Percentiles rank a stretch among this genome's conserved stretches.
Conservation (phyloP, 2,888 invertebrate genomes). For the Meloe dianella region DNA sequence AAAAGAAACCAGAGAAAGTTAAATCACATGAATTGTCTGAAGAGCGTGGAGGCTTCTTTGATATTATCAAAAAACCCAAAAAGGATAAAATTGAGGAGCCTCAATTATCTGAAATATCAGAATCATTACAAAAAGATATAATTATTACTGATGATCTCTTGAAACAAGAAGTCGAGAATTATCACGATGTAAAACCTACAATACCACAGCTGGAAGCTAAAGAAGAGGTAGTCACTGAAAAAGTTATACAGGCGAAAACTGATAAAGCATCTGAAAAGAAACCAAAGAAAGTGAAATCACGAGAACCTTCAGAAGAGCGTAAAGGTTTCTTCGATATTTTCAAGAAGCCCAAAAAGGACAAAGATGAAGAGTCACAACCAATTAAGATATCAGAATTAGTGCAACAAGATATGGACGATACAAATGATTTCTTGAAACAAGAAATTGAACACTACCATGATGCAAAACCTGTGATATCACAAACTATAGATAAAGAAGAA, state of each 20-base stretch:
- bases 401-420: conserved; percentile 25
- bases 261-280: not conserved
- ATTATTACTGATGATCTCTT: conserved; percentile 34
- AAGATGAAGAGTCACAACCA: conserved; percentile 22
- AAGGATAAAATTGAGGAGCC: conserved; percentile 14
- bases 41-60: conserved; percentile 23
- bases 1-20: conserved; percentile 4
- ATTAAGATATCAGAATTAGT: conserved; percentile 16
- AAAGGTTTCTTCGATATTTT: conserved; percentile 13
- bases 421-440: conserved; percentile 38
- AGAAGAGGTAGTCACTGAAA: not conserved
- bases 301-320: not conserved
- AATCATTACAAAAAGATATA: conserved; percentile 30
- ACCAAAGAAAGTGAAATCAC: not conserved
- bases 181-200: conserved; percentile 35
- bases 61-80: conserved; percentile 29
- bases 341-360: conserved; percentile 10
- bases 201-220: not conserved
- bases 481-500: conserved; percentile 2
- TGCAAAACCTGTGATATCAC: conserved; percentile 31
- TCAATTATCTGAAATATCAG: conserved; percentile 15
- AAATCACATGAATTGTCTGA: conserved; percentile 23
- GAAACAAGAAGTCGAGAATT: conserved; percentile 36
- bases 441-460: conserved; percentile 42
- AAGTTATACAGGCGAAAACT: not conserved